These are phyloP conservation scores for Progne subis DNA, from an alignment of 2,113 vertebrate genomes.

Conservation along the genomic window DNA sequence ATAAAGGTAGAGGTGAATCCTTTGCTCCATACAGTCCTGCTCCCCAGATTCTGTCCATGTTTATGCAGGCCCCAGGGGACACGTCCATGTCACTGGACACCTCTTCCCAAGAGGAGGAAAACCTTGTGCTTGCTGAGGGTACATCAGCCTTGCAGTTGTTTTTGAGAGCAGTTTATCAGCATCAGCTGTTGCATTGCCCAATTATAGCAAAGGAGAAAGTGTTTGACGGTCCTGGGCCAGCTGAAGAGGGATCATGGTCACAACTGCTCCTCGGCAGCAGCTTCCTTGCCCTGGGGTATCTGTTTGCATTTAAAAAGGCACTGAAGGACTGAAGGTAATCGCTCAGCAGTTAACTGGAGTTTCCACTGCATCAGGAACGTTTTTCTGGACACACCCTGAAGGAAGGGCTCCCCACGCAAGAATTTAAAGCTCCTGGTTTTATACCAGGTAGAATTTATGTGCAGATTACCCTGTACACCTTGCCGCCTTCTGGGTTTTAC, in stretches of 20 bases:
- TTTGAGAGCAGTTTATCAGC: neutral
- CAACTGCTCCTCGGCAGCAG: neutral
- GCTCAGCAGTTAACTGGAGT: neutral
- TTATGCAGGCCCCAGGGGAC: neutral
- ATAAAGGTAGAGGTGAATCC: neutral
- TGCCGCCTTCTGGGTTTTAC: neutral
- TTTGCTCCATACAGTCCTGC: neutral
- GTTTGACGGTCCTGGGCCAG: neutral
- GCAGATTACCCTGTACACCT: neutral
- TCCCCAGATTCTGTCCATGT: neutral
- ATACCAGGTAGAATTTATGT: neutral
- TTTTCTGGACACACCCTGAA: conserved; percentile 23
- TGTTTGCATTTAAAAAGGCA: conserved; percentile 34
- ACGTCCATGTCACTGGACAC: neutral
- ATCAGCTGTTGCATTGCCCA: neutral
- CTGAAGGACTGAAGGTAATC: neutral
- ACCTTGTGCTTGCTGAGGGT: neutral
- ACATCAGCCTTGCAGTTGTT: neutral
- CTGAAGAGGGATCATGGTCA: neutral
- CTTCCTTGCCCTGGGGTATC: neutral
- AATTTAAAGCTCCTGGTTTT: conserved; percentile 40
- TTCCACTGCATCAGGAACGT: neutral
- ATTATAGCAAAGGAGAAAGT: neutral
- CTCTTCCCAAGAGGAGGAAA: neutral
- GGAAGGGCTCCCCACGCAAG: neutral